A percentile compares a stretch with the other conserved stretches of the same genome.
phyloP scores from a whole-genome alignment of 2,113 vertebrate species.

The Platysternon megacephalum region DNA sequence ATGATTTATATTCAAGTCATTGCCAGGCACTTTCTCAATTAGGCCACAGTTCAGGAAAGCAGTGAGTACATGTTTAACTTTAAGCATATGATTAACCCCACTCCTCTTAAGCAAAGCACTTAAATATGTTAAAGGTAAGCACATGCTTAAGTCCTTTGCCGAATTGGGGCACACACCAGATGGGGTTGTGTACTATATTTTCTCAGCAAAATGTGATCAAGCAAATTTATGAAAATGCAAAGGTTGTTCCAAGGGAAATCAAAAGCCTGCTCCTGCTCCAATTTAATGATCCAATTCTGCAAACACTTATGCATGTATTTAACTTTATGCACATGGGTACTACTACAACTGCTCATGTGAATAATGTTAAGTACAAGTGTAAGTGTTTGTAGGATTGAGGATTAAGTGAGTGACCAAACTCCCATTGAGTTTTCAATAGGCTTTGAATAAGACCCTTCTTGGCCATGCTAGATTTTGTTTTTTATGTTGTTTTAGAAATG shows the following conservation, averaged over 20 bases:
- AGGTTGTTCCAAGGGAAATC: neutral
- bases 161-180: neutral
- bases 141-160: neutral
- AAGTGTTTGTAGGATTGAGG: neutral
- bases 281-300: neutral
- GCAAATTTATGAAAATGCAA: neutral
- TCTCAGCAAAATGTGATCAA: neutral
- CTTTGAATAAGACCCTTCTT: neutral
- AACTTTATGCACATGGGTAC: neutral
- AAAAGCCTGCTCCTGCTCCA: neutral
- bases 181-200: neutral
- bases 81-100: neutral
- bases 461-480: neutral
- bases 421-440: neutral
- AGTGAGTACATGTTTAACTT: neutral
- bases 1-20: neutral
- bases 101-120: constrained; percentile 9
- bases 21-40: neutral
- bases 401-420: neutral
- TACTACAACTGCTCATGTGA: neutral
- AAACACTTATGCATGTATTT: neutral
- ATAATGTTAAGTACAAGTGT: neutral
- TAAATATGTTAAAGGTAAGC: neutral
- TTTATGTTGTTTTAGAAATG: constrained; percentile 24
- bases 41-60: neutral